Base-by-base conservation (phyloP, 2,888 invertebrate genomes). In the Heliconius hortense region DNA sequence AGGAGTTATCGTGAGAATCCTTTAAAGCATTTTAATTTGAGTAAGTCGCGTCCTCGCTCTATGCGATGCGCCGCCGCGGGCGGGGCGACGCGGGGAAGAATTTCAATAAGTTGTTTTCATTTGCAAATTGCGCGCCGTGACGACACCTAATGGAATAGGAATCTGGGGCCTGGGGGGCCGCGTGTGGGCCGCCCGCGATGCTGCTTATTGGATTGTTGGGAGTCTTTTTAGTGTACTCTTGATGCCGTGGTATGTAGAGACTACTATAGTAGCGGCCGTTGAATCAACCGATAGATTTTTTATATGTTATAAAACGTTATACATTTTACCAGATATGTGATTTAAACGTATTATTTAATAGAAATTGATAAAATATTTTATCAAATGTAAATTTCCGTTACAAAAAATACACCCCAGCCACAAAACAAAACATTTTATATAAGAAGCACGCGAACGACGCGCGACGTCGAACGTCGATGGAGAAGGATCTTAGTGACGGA, bases 41-140 rank as follows among this genome's bases (percentile, higher is more conserved):
- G 67, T 76, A 71, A 76, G 75, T 73, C 67, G 39, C 39, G 72
- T 82, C 81, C 82, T 83, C 63, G 82, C 81, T 84, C 85, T 82
- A 82, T 85, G 78, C 74, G 77, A 73, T 76, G 80, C 80, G 75
- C 78, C 77, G 85, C 85, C 84, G 87, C 87, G 85, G 84, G 70
- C 56, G n/a, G 75, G 59, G 71, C 70, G 75, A 75, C 84, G 86
- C 86, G 88, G 84, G 86, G 88, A 92, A 90, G 93, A 93, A 94
- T 93, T 94, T 93, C 93, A 93, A 93, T 93, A 93, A 93, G 92
- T 94, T 93, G 92, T 93, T 92, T 93, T 93, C 92, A 93, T 94
- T 94, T 92, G 92, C 93, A 93, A 93, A 94, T 93, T 91, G 90
- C 90, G 90, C 89, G 87, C 87, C 88, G 84, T 88, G 86, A 85